Percentiles rank a stretch among this genome's conserved stretches.
Evolutionary conservation across 2,113 vertebrate genomes (phyloP).

Genomic region (Campylomormyrus tamandua): DNA sequence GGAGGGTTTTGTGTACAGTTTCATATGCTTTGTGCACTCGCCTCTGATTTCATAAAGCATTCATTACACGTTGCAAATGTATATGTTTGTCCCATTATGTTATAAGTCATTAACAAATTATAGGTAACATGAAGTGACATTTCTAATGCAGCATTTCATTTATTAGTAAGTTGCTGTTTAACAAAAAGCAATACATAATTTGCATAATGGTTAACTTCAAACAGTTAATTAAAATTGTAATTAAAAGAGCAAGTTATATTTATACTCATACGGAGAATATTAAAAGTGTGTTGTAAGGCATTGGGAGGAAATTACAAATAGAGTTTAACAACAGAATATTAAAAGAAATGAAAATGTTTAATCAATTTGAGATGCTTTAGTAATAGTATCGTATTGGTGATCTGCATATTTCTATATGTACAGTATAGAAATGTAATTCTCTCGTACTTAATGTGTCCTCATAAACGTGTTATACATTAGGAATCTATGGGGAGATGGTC

Average conservation of each 20-base stretch:
- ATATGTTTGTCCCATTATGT: background rate
- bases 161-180: background rate
- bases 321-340: background rate
- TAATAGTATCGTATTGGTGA: background rate
- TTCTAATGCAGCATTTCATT: background rate
- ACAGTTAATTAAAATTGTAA: background rate
- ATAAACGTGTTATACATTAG: background rate
- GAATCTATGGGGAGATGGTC: background rate
- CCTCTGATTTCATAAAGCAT: background rate
- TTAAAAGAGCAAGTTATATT: background rate
- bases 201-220: background rate
- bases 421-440: background rate
- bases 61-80: background rate
- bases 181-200: background rate
- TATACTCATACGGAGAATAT: background rate
- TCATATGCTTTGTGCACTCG: background rate
- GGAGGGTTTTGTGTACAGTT: background rate
- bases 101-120: background rate
- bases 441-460: background rate
- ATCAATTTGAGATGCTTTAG: background rate
- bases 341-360: background rate
- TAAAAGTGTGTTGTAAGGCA: background rate
- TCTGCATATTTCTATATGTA: background rate
- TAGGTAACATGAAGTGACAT: background rate
- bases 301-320: background rate